Evolutionary conservation across 2,797 vertebrate genomes (phyloP).

Genomic region (Tapera naevia): DNA sequence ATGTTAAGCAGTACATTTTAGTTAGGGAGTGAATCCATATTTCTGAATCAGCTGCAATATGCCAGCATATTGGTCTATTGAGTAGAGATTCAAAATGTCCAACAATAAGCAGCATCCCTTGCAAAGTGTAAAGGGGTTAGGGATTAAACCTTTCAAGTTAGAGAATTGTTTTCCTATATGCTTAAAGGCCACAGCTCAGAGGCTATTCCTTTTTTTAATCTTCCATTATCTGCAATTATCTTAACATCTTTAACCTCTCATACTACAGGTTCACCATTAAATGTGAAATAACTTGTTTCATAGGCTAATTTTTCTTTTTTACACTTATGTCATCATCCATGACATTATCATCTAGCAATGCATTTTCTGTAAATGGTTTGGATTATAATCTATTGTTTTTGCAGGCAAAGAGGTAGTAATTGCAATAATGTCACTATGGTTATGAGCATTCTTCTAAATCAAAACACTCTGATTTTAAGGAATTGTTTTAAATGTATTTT

Average conservation of each 20-base stretch:
- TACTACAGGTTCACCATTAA: conserved; percentile 26
- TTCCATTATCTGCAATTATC: conserved; percentile 28
- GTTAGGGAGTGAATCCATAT: neutral
- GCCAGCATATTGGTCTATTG: neutral
- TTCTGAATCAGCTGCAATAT: neutral
- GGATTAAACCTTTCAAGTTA: conserved; percentile 38
- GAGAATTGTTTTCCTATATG: conserved; percentile 29
- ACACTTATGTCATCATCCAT: conserved; percentile 18
- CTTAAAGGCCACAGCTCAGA: conserved; percentile 24
- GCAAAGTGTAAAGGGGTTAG: neutral
- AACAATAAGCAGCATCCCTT: neutral
- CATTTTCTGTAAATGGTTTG: conserved; percentile 3
- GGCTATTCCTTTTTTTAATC: conserved; percentile 28
- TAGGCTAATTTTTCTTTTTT: conserved; percentile 61
- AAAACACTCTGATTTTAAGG: neutral
- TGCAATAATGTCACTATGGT: neutral
- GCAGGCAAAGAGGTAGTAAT: neutral
- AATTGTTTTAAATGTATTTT: neutral
- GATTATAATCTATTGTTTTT: neutral
- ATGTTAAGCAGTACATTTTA: neutral
- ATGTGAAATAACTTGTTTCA: conserved; percentile 47
- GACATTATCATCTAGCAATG: neutral
- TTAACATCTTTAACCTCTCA: conserved; percentile 50
- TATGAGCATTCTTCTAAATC: neutral
- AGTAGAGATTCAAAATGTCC: neutral